Evolutionary conservation across 2,113 vertebrate genomes (phyloP), one percentile per base, ranked within the genome.

Genomic region (Pseudopodoces humilis): DNA sequence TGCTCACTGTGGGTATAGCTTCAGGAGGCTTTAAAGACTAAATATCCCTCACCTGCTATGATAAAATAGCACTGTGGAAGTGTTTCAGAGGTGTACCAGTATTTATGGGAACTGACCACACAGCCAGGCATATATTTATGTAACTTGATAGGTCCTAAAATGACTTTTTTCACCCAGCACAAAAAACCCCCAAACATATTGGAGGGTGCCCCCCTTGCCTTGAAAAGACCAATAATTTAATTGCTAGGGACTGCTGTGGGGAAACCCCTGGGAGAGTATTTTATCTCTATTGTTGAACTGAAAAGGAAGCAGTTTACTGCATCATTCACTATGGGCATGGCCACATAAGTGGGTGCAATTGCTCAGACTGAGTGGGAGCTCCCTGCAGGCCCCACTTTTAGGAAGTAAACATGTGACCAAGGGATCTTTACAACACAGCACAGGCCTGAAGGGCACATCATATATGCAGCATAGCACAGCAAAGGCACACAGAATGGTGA

Each of bases 401-500:
- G 5, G 23, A 69, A 41, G 30, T 7, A 60, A 53, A 78, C 0
- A 0, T 19, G 11, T 30, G 14, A 58, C 39, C 33, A 63, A 43
- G 33, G 12, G 24, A 75, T 39, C 28, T 31, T 15, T 22, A 63
- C 31, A 65, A n/a, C 50, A 82, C 21, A 35, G 50, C 28, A 55
- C 0, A 1, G 33, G 16, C 21, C 39, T n/a, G 39, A 90, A 90
- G 28, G 55, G 33, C 60, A 27, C 5, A 1, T 28, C 13, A 28
- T 6, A 30, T 10, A 15, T 10, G 3, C 17, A 50, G 33, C 0
- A 0, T 1, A 4, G 47, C 20, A 41, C 74, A 72, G 83, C 59
- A 39, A 37, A 71, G 13, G 16, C 60, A 83, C 28, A 24, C 9
- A 44, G 35, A 74, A 70, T 1, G 4, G n/a, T 53, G 37, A 74